A percentile compares a stretch with the other conserved stretches of the same genome.
These are phyloP conservation scores for Leucosticte australis DNA, from an alignment of 2,113 vertebrate species.

Conservation along the genomic window DNA sequence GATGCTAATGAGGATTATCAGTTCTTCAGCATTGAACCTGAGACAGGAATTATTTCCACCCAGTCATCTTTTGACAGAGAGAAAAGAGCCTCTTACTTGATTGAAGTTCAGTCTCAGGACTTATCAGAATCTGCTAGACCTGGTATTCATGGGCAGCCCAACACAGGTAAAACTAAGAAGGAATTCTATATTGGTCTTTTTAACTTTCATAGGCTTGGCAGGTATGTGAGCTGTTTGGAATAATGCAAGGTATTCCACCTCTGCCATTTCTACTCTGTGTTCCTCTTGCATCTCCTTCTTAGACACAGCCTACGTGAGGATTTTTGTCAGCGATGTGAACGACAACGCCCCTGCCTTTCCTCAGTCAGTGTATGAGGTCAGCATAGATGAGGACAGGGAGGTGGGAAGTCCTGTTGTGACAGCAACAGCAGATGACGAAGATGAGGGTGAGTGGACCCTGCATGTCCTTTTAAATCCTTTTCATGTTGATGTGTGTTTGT, in stretches of 20 bases:
- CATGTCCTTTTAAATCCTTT: neutral
- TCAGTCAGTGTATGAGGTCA: conserved; percentile 78
- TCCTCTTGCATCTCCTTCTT: neutral
- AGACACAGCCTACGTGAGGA: conserved; percentile 87
- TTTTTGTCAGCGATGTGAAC: conserved; percentile 87
- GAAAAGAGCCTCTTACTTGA: conserved; percentile 85
- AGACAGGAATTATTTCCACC: conserved; percentile 78
- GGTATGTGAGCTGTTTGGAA: neutral
- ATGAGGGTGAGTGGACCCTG: conserved; percentile 79
- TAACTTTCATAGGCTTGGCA: neutral
- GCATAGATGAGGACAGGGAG: conserved; percentile 85
- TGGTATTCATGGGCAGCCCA: conserved; percentile 82
- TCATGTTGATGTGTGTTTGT: neutral
- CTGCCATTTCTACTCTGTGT: neutral
- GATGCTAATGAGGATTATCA: conserved; percentile 82
- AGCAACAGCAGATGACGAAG: conserved; percentile 85
- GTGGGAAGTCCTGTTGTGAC: conserved; percentile 84
- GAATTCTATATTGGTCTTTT: neutral
- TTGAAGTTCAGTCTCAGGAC: conserved; percentile 88
- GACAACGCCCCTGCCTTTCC: conserved; percentile 85
- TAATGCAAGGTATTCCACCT: neutral
- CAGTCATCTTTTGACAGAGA: conserved; percentile 84
- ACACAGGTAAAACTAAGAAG: conserved; percentile 76
- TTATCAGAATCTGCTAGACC: conserved; percentile 82
- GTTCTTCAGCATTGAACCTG: conserved; percentile 81